Percentiles rank a stretch among this genome's conserved stretches.
These are phyloP conservation scores for Pteronura brasiliensis DNA, from an alignment of 2,113 vertebrate species.

Conservation along the genomic window DNA sequence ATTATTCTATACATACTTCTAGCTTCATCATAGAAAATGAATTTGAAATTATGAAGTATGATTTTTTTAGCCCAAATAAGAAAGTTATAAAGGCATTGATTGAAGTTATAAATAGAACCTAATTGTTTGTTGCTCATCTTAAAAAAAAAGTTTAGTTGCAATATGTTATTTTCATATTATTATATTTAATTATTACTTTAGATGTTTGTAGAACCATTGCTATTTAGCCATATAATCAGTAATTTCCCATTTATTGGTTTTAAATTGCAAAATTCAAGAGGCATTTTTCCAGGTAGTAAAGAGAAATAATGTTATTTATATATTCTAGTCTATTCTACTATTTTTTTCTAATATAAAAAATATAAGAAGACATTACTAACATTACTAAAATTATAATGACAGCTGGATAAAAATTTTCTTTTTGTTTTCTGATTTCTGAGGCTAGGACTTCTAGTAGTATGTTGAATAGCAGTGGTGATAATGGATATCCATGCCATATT, in stretches of 20 bases:
- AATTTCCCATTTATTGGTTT: conserved; percentile 1
- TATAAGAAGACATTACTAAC: not conserved
- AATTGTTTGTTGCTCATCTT: not conserved
- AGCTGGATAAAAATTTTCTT: not conserved
- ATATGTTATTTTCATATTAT: conserved; percentile 17
- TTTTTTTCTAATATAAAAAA: not conserved
- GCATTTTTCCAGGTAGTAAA: not conserved
- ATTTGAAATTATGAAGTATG: conserved; percentile 40
- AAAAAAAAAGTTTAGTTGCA: not conserved
- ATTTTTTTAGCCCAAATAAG: conserved; percentile 48
- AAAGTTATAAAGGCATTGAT: conserved; percentile 36
- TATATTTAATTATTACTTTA: not conserved
- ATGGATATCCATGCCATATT: no score
- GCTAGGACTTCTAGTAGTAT: no score
- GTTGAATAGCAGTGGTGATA: no score
- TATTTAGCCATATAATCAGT: not conserved
- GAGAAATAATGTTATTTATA: not conserved
- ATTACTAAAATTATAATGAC: not conserved
- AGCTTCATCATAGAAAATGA: not conserved
- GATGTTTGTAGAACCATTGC: conserved; percentile 22
- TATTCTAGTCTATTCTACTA: not conserved
- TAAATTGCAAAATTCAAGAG: not conserved
- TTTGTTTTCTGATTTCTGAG: no score
- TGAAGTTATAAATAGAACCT: conserved; percentile 34
- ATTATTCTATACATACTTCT: not conserved